Evolutionary conservation across 2,113 vertebrate species (phyloP), one percentile per base, ranked within the genome.

Genomic region (Neoarius graeffei): DNA sequence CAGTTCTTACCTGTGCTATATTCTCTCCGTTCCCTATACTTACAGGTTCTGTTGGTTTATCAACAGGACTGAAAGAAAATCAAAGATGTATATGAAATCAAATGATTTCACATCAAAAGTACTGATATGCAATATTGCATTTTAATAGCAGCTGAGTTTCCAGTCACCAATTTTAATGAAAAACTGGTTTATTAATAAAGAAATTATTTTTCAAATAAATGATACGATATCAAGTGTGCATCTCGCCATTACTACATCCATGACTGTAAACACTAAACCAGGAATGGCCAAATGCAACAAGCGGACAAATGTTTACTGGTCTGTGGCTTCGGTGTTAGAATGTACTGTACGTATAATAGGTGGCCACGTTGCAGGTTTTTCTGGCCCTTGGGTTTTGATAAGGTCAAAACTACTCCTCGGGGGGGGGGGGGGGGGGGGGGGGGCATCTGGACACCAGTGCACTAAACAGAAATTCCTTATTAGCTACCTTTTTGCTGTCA

Each of bases 1-100:
- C 50, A n/a, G 13, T 42, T 83, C 93, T 94, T 94, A 99, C 98
- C 97, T 98, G 98, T 93, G 97, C 97, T 92, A 96, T 96, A 94
- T 95, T 97, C 91, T 99, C 98, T 93, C 98, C 98, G 81, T 99
- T 99, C 91, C 97, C 97, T 97, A 99, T 96, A 96, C 96, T 96
- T 89, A 98, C 95, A 64, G 97, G 96, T 93, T 99, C 98, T 94
- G 97, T 95, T 94, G 97, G 96, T 96, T 99, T 99, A 93, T 99
- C 98, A 81, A 97, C 97, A 92, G 98, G 97, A 95, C 98, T 99
- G 94, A 84, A 95, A 94, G 93, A 91, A 57, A 79, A n/a, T 30
- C 42, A 66, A 54, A 88, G 17, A 86, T 64, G 7, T 59, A 52
- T 14, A 82, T 25, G 20, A 42, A 54, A 20, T 1, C 17, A 84